phyloP scores from a whole-genome alignment of 2,797 vertebrate genomes.

The Trachurus trachurus region DNA sequence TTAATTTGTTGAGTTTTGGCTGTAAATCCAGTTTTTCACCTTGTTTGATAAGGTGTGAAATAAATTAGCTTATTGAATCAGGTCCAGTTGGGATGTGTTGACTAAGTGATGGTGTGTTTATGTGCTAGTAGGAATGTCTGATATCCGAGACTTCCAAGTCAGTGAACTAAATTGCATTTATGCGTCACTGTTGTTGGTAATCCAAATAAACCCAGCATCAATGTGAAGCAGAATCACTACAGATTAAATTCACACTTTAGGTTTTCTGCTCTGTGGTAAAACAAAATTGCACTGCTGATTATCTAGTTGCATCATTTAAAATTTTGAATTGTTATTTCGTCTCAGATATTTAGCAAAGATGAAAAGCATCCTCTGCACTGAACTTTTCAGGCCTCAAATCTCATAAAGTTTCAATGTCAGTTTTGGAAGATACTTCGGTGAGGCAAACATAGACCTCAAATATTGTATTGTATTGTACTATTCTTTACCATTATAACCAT shows the following conservation, averaged over 20 bases:
- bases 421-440: background rate
- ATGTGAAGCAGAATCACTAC: background rate
- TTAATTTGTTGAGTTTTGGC: background rate
- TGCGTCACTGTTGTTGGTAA: background rate
- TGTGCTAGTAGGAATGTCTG: constrained; percentile 16
- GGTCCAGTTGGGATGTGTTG: constrained; percentile 10
- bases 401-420: background rate
- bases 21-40: background rate
- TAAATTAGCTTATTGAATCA: background rate
- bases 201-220: background rate
- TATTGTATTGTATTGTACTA: no score
- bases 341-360: background rate
- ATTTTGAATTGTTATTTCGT: background rate
- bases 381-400: background rate
- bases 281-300: background rate
- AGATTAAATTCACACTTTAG: background rate
- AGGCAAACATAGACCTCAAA: background rate
- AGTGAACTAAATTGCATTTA: constrained; percentile 1
- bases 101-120: constrained; percentile 28
- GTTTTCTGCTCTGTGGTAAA: background rate
- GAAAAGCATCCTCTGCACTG: background rate
- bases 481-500: background rate
- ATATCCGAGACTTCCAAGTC: constrained; percentile 7
- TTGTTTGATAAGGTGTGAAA: background rate
- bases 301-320: background rate